Conservation (phyloP, 2,888 invertebrate genomes). For the Drosophila anomalipes region DNA sequence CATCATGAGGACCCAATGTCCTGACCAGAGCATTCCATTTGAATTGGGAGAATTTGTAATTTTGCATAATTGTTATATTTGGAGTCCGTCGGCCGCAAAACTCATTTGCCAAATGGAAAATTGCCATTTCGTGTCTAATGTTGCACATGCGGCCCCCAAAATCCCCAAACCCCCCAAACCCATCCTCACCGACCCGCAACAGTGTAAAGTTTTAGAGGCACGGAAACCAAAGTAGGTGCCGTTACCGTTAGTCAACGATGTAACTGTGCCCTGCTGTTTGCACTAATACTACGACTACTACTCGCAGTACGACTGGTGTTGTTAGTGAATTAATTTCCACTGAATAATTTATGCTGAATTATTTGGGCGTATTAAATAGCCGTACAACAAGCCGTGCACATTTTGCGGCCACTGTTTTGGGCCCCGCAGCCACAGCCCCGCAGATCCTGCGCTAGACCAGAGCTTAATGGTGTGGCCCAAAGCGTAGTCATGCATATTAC, state of each 20-base stretch:
- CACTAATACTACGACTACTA: neutral
- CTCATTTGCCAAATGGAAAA: constrained; percentile 84
- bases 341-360: constrained; percentile 82
- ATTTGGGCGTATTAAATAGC: constrained; percentile 77
- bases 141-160: constrained; percentile 73
- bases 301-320: constrained; percentile 45
- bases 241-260: constrained; percentile 14
- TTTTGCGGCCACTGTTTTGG: constrained; percentile 40
- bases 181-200: neutral
- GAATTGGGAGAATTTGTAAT: constrained; percentile 83
- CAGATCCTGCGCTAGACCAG: constrained; percentile 3
- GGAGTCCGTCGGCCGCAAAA: constrained; percentile 82
- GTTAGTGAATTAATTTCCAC: constrained; percentile 82
- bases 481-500: constrained; percentile 43
- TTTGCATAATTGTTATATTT: constrained; percentile 83
- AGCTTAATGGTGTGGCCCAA: constrained; percentile 46
- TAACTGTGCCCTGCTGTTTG: constrained; percentile 11
- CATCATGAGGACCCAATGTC: neutral
- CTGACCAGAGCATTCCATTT: constrained; percentile 76
- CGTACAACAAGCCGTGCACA: constrained; percentile 27
- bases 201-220: constrained; percentile 62
- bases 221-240: constrained; percentile 31
- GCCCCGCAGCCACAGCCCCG: neutral
- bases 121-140: constrained; percentile 83
- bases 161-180: constrained; percentile 2